Conservation (phyloP, 2,113 vertebrate species). For the Ophiodon elongatus region DNA sequence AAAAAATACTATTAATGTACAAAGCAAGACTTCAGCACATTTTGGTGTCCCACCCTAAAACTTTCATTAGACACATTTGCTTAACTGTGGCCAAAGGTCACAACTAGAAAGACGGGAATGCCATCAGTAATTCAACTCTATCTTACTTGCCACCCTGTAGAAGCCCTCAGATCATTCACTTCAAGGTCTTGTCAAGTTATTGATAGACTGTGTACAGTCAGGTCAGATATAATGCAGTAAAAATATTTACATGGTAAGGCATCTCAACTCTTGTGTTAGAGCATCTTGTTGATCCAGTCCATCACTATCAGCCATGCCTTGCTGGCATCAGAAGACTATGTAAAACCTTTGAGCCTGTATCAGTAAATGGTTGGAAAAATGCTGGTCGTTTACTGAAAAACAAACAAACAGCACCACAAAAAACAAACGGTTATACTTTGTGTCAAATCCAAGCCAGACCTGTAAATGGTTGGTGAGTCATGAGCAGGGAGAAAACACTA, state of each 20-base stretch:
- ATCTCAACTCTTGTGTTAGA: neutral
- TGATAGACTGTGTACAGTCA: neutral
- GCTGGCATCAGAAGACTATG: neutral
- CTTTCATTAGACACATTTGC: neutral
- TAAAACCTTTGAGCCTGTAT: neutral
- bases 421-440: neutral
- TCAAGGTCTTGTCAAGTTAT: constrained; percentile 14
- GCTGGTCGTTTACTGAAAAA: constrained; percentile 5
- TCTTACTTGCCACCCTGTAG: neutral
- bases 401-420: neutral
- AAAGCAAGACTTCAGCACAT: neutral
- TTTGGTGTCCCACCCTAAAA: neutral
- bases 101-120: neutral
- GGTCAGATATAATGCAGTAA: neutral
- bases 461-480: constrained; percentile 24
- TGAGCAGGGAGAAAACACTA: constrained; percentile 17
- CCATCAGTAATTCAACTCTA: neutral
- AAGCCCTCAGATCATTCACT: neutral
- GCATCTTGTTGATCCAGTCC: neutral
- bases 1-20: neutral
- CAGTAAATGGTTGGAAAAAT: neutral
- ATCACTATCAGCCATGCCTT: neutral
- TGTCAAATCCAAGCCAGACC: constrained; percentile 15
- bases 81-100: neutral
- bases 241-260: constrained; percentile 3